Evolutionary conservation across 2,797 vertebrate species (phyloP), one percentile per base, ranked within the genome.

Genomic region (Alca torda): DNA sequence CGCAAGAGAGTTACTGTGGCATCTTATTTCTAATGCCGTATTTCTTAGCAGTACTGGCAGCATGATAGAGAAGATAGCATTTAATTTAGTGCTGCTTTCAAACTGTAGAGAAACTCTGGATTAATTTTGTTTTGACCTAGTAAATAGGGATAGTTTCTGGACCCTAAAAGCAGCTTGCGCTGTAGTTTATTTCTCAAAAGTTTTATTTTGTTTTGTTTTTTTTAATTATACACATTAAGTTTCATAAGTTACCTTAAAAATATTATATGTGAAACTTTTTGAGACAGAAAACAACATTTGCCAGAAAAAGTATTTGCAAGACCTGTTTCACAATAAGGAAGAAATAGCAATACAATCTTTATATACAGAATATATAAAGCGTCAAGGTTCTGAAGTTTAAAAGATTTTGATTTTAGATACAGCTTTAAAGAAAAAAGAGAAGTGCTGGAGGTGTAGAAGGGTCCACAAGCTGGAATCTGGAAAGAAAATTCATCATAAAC

Each of bases 81-180:
- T 92, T 93, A 87, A 95, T 95, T 90, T 95, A 95, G 33, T 79
- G 53, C 9, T 84, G 63, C 41, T 88, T 94, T 97, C 90, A 84
- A 69, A 63, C 33, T 87, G n/a, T 67, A 64, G 28, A 91, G 45
- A 86, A 95, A 74, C 30, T 86, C 50, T 74, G 51, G 74, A 84
- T 93, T 94, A 84, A 84, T 95, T 95, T 94, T 93, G 24, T 41
- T 96, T 93, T 84, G 26, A 75, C 83, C 54, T 73, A 46, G 69
- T 37, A 88, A 94, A 59, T 43, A 91, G 24, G 78, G 35, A 37
- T 21, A 85, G 59, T 56, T 91, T 73, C 54, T 75, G 69, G 78
- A 87, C 15, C 16, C 17, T 79, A 67, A 74, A 91, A 37, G 0
- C 11, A 20, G 26, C 31, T 81, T 88, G 30, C 53, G 43, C 8